Conservation (phyloP, 23 tunicate species). For the Botrylloides violaceus region DNA sequence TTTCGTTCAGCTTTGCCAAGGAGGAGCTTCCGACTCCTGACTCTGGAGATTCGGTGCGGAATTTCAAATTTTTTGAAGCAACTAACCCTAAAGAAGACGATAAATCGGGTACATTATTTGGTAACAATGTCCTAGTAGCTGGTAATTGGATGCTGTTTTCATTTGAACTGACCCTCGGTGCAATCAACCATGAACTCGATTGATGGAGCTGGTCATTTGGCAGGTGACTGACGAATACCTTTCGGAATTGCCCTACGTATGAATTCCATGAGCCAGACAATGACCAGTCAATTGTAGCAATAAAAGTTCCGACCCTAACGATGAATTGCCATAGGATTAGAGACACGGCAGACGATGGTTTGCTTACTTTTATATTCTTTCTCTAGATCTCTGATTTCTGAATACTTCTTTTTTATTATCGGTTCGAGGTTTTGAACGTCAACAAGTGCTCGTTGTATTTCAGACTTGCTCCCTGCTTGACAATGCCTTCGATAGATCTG, state of each 20-base stretch:
- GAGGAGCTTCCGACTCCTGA: conserved; percentile 60
- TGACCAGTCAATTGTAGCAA: no score
- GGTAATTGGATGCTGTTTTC: no score
- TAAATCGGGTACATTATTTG: no score
- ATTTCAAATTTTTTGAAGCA: conserved; percentile 17
- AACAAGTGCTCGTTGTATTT: conserved; percentile 13
- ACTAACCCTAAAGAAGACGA: no score
- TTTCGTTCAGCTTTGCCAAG: conserved; percentile 40
- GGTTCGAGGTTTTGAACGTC: conserved; percentile 14
- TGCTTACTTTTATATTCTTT: conserved; percentile 49
- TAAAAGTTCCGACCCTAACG: no score
- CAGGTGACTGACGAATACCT: not conserved
- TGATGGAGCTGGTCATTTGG: no score
- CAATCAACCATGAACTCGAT: no score
- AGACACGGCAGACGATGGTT: no score
- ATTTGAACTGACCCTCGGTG: no score
- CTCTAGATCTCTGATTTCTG: conserved; percentile 33
- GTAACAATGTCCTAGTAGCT: no score
- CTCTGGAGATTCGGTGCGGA: conserved; percentile 41
- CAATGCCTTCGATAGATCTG: not conserved
- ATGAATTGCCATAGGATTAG: no score
- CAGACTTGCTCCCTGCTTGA: not conserved
- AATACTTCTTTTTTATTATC: conserved; percentile 46
- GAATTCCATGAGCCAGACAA: no score
- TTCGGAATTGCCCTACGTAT: not conserved